Evolutionary conservation across 2,888 invertebrate species (phyloP).

Genomic region (Myopa tessellatipennis): DNA sequence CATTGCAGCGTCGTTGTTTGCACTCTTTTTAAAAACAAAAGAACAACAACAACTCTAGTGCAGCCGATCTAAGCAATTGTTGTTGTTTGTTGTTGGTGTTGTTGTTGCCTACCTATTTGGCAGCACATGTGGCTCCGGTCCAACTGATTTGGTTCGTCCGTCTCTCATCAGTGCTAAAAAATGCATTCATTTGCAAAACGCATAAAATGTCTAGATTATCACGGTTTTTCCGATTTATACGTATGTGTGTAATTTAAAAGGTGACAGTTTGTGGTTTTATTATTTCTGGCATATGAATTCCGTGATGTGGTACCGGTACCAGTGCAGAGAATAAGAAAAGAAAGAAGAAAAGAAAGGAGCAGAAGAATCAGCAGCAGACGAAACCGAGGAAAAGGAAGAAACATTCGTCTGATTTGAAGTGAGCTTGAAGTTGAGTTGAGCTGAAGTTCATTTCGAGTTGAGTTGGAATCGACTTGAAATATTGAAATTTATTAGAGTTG

Average conservation of each 20-base stretch:
- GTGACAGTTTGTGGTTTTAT: slow-evolving; percentile 9
- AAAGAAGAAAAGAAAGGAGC: background rate
- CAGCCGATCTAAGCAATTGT: no score
- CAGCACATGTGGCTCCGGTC: slow-evolving; percentile 32
- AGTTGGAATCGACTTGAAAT: no score
- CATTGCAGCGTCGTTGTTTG: no score
- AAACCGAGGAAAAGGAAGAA: no score
- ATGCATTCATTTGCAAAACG: background rate
- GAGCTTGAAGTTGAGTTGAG: no score
- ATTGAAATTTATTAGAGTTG: no score
- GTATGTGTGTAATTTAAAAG: background rate
- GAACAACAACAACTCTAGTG: no score
- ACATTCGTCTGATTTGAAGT: no score
- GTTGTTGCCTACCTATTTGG: background rate
- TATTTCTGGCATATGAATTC: background rate
- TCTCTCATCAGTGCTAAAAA: background rate
- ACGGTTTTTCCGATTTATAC: background rate
- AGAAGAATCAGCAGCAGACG: background rate
- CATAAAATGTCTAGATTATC: background rate
- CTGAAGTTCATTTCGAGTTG: no score
- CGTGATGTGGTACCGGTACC: background rate
- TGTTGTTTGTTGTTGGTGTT: background rate
- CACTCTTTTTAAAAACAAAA: no score
- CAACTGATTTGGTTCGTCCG: background rate
- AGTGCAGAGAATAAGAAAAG: background rate